Evolutionary conservation across 2,113 vertebrate genomes (phyloP), one percentile per base, ranked within the genome.

Genomic region (Entomyzon cyanotis): DNA sequence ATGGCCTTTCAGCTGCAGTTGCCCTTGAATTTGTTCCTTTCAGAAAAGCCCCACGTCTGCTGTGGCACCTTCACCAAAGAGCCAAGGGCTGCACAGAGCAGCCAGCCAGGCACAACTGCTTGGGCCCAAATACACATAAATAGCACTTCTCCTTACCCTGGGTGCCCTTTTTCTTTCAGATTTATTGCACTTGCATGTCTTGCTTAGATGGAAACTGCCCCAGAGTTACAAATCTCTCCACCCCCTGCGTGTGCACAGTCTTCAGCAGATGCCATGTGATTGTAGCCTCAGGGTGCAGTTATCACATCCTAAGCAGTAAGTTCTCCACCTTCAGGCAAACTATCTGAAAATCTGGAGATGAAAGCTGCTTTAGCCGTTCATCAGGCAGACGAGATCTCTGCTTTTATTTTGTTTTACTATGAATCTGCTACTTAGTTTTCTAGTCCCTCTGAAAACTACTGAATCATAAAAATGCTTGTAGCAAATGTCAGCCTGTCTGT

Each of bases 371-470:
- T 71, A 94, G 83, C 89, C 64, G 46, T 96, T 94, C 94, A 97
- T 96, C 93, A 95, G 86, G 80, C 95, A 93, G 90, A 95, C 93
- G 95, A 96, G 88, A 92, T 73, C 69, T 90, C 86, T 87, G 94
- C 84, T 92, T 97, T 96, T 96, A 89, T 96, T 97, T 95, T 90
- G 93, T 93, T 94, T 89, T 65, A 87, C 65, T 89, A 53, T 95
- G 96, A 96, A 97, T 94, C 89, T 95, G 88, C 86, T 84, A 24
- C 90, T 95, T 93, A 89, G 95, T 84, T 96, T 90, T 68, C 83
- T 64, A 58, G 88, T 67, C 76, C 78, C 64, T 88, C 69, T 84
- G 90, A 86, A 94, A 96, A 96, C 83, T 84, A 96, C 76, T 84
- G 93, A 93, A 93, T 96, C 96, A 89, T 96, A 95, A 92, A 95